Base-by-base conservation (phyloP, 1,140 invertebrate species). In the Bombus difficillimus region DNA sequence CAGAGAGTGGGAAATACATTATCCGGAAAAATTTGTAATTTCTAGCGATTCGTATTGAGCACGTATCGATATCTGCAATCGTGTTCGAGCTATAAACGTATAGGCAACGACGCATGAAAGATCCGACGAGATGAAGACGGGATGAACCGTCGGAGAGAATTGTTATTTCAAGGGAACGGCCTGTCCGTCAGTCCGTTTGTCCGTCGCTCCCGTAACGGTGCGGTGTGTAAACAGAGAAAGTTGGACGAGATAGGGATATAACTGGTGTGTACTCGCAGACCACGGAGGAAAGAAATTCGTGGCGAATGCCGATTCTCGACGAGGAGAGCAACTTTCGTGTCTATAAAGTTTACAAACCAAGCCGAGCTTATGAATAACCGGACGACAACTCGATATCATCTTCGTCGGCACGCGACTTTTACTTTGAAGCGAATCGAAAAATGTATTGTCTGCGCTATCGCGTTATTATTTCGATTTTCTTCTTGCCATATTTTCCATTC, bases 121-220 rank as follows among this genome's bases (percentile, higher is more conserved):
- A 79, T 68, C 37, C 53, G 69, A 78, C 41, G 32, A 69, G 81
- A 76, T 32, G 47, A 47, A 88, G 77, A 75, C 59, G 79, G 74
- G 77, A 87, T 74, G 74, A 81, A 75, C 77, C 66, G 76, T 72
- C 82, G 68, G 77, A 77, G 88, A 76, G 89, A 88, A 90, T 85
- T 93, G 92, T 93, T 93, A 92, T 93, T 93, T 90, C 87, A 93
- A 93, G 91, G 81, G 87, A 89, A 85, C 86, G 87, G 87, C 76
- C 85, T 78, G 90, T 85, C 87, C 87, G 89, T 87, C 87, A 81
- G 85, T 87, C 78, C 87, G 89, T 89, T 89, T 86, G 90, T 87
- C 91, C 91, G 71, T 91, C 86, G 72, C 85, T 91, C 88, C 89
- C 86, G 87, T 75, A 87, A 87, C 86, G 88, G 91, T 87, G 87